Evolutionary conservation across 2,888 invertebrate species (phyloP).

Genomic region (Chrysolina haemoptera): DNA sequence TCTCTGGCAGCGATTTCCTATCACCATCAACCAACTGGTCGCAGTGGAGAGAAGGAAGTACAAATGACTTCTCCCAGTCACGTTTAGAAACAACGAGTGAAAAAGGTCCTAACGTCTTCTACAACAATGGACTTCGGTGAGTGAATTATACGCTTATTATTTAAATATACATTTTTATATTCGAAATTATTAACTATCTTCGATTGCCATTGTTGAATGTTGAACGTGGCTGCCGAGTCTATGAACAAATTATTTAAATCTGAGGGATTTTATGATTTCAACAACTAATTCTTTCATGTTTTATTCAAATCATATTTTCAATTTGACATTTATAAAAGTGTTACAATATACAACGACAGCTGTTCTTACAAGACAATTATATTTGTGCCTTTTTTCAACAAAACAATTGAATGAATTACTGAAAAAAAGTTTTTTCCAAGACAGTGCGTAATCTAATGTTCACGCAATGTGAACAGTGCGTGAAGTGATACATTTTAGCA

Average conservation of each 20-base stretch:
- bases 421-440: too few species aligned
- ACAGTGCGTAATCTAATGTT: too few species aligned
- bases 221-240: constrained; percentile 26
- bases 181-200: constrained; percentile 59
- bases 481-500: too few species aligned
- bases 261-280: constrained; percentile 5
- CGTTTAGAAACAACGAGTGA: constrained; percentile 47
- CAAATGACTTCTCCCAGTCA: constrained; percentile 59
- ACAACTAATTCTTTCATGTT: constrained; percentile 10
- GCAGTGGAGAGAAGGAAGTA: constrained; percentile 50
- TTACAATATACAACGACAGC: neutral
- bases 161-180: constrained; percentile 53
- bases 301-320: constrained; percentile 37
- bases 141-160: constrained; percentile 56
- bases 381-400: too few species aligned
- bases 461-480: too few species aligned
- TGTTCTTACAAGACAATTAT: too few species aligned
- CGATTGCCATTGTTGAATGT: constrained; percentile 22
- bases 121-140: constrained; percentile 67
- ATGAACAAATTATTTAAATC: constrained; percentile 38
- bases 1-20: constrained; percentile 35
- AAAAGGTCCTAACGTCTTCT: constrained; percentile 37
- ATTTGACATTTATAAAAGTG: neutral
- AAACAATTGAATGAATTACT: too few species aligned
- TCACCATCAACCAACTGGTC: constrained; percentile 30